phyloP scores from a whole-genome alignment of 2,797 vertebrate species.

The Peromyscus nudipes region DNA sequence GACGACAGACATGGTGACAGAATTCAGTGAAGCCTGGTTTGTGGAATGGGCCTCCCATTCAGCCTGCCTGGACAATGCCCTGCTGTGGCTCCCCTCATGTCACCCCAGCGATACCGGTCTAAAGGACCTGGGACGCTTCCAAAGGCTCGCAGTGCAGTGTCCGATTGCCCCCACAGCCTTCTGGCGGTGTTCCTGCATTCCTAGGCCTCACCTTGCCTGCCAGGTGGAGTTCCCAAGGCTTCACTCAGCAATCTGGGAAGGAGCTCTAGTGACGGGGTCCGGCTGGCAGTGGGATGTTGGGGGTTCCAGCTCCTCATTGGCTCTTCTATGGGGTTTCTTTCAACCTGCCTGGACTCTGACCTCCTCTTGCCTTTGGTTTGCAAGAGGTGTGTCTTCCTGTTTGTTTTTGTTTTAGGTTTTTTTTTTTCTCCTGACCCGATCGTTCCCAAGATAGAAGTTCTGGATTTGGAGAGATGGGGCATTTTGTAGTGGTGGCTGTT shows the following conservation, averaged over 20 bases:
- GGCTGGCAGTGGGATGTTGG: background rate
- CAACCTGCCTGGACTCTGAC: background rate
- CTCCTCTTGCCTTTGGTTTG: slow-evolving; percentile 3
- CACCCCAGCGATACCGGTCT: background rate
- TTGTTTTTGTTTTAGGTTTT: background rate
- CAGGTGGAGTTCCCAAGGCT: background rate
- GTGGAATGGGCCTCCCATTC: background rate
- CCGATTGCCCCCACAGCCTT: background rate
- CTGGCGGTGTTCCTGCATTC: background rate
- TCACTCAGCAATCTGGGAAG: background rate
- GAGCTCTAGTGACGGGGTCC: background rate
- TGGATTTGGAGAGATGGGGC: background rate
- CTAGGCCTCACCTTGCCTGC: background rate
- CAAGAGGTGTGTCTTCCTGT: background rate
- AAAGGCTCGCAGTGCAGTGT: background rate
- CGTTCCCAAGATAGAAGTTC: background rate
- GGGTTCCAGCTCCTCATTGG: background rate
- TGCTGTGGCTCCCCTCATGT: background rate
- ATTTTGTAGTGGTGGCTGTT: background rate
- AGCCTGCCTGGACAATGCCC: background rate
- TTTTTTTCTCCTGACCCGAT: background rate
- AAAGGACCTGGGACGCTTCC: background rate
- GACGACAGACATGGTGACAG: background rate
- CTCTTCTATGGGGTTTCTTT: background rate
- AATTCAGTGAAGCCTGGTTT: background rate